phyloP scores from a whole-genome alignment of 1,140 invertebrate genomes.

The Intoshia linei region DNA sequence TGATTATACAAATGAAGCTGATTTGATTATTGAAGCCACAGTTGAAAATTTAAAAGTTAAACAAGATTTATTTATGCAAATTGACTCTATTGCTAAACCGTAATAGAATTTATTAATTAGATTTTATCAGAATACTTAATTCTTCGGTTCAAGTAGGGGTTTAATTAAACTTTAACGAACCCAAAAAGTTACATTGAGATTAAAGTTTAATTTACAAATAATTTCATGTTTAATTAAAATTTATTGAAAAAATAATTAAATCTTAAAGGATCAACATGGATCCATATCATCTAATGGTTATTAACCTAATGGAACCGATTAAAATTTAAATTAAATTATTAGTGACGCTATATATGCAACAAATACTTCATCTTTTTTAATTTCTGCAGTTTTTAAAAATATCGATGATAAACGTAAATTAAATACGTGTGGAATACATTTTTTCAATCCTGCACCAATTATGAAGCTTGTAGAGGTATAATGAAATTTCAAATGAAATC shows the following conservation, averaged over 20 bases:
- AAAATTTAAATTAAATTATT: too few species aligned
- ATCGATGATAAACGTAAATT: background rate
- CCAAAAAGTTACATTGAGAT: too few species aligned
- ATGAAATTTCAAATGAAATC: slow-evolving; percentile 3
- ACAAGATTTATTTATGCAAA: slow-evolving; percentile 35
- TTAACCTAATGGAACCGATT: too few species aligned
- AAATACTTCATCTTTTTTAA: background rate
- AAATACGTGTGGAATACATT: slow-evolving; percentile 45
- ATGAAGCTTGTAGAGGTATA: slow-evolving; percentile 49
- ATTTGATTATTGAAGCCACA: slow-evolving; percentile 52
- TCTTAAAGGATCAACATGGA: too few species aligned
- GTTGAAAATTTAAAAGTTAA: slow-evolving; percentile 47
- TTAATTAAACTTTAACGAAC: too few species aligned
- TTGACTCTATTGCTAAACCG: slow-evolving; percentile 24
- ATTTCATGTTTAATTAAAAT: too few species aligned
- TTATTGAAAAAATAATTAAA: too few species aligned
- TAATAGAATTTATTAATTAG: slow-evolving; percentile 8
- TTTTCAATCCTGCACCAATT: slow-evolving; percentile 57
- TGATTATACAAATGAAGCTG: slow-evolving; percentile 30
- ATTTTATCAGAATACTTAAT: too few species aligned
- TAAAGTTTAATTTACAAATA: too few species aligned
- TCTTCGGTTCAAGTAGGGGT: too few species aligned
- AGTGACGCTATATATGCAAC: background rate
- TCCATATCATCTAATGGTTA: too few species aligned
- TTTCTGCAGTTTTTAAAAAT: background rate